Evolutionary conservation across 2,113 vertebrate species (phyloP).

Genomic region (Erinaceus europaeus): DNA sequence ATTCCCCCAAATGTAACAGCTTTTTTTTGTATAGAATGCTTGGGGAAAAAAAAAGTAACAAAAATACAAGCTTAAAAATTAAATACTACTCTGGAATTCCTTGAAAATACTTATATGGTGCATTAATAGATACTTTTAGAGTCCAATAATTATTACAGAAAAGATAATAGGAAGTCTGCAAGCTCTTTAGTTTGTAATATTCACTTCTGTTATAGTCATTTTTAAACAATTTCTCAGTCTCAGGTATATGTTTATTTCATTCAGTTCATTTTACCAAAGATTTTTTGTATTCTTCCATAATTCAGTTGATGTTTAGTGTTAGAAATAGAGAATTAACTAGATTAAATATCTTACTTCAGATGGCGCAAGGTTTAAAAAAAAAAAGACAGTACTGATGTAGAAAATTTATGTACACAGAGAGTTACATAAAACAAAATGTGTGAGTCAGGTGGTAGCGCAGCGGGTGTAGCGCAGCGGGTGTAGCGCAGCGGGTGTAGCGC

Average conservation of each 20-base stretch:
- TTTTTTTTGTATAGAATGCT: conserved; percentile 40
- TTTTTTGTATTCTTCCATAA: neutral
- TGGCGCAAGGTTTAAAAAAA: neutral
- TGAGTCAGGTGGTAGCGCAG: too few species aligned
- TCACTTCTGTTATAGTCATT: neutral
- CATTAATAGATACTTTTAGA: neutral
- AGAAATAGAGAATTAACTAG: neutral
- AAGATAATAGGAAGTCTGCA: neutral
- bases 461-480: too few species aligned
- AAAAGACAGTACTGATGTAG: neutral
- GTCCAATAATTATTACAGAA: neutral
- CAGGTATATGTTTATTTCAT: neutral
- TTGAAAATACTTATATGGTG: neutral
- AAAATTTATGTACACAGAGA: neutral
- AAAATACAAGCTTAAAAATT: neutral
- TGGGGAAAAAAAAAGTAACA: conserved; percentile 15
- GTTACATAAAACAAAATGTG: too few species aligned
- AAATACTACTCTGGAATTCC: neutral
- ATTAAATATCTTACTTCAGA: neutral
- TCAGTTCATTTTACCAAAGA: neutral
- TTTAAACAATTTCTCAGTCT: neutral
- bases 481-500: too few species aligned
- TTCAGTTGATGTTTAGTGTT: neutral
- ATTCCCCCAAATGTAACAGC: conserved; percentile 27
- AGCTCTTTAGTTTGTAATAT: neutral